Conservation (phyloP, 2,113 vertebrate genomes). For the Lepisosteus osseus region DNA sequence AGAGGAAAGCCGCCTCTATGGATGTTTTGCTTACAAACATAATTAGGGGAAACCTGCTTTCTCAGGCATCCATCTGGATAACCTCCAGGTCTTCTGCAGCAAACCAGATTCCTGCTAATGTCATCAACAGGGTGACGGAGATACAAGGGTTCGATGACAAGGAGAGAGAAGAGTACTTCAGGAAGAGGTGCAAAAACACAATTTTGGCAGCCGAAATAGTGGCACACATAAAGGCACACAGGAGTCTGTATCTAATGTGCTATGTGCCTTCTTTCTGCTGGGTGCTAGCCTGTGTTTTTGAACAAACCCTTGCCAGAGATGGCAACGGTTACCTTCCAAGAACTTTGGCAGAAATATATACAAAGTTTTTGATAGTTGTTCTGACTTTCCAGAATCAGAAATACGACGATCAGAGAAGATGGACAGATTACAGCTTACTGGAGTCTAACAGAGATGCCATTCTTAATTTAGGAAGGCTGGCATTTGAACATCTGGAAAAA, state of each 20-base stretch:
- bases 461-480: slow-evolving; percentile 2
- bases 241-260: slow-evolving; percentile 15
- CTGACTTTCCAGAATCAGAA: slow-evolving; percentile 10
- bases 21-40: background rate
- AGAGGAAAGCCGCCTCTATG: background rate
- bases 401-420: background rate
- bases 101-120: background rate
- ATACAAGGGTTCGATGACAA: slow-evolving; percentile 14
- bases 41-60: slow-evolving; percentile 8
- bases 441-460: background rate
- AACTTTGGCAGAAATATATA: slow-evolving; percentile 14
- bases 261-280: slow-evolving; percentile 21
- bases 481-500: slow-evolving; percentile 3
- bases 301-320: background rate
- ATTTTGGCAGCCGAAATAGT: background rate
- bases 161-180: slow-evolving; percentile 11
- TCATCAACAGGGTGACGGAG: slow-evolving; percentile 5
- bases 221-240: background rate
- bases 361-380: slow-evolving; percentile 3
- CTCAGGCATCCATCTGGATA: slow-evolving; percentile 9
- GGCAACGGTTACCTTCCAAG: background rate
- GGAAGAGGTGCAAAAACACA: background rate
- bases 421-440: background rate
- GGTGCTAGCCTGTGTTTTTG: slow-evolving; percentile 11
- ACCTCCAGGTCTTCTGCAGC: slow-evolving; percentile 1